Evolutionary conservation across 2,797 vertebrate genomes (phyloP), one percentile per base, ranked within the genome.

Genomic region (Pseudocheirus occidentalis): DNA sequence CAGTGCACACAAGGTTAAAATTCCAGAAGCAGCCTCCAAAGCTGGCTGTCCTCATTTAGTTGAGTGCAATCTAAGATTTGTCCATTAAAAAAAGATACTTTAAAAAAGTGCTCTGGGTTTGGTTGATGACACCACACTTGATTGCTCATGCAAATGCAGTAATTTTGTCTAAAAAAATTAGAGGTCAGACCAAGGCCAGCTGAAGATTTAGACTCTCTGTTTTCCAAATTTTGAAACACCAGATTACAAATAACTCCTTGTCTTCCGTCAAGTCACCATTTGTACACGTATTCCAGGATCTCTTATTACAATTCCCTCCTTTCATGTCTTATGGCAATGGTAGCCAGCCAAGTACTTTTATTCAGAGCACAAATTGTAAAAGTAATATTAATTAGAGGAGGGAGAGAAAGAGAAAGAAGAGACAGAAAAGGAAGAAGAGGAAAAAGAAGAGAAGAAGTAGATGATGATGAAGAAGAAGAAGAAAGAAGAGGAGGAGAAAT

Each of bases 271-370:
- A 95, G 97, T 95, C 97, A 59, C 95, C 21, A 16, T 90, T 92
- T 96, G 90, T 0, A 0, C 91, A 66, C 54, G 28, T 58, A 96
- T 1, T 0, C 94, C 96, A 98, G 97, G 95, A 97, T 96, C 97
- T 97, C 97, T 91, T 96, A 97, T 95, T 95, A 94, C 96, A 98
- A 94, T 97, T 96, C 96, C 96, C 97, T 97, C 92, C 96, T 98
- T 95, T 97, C 54, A 54, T 97, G 97, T 58, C 21, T 46, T 93
- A 40, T 31, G 96, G 89, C 52, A 93, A 59, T 94, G 93, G 91
- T 97, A 96, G 98, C 98, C 98, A 98, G 97, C 97, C 93, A 95
- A 96, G 91, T 55, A 95, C 95, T 98, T 97, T 97, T 58, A 90
- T 0, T 5, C 55, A 29, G 73, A 95, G 94, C 21, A 13, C 50